Evolutionary conservation across 2,797 vertebrate species (phyloP).

Genomic region (Labeo calbasu): DNA sequence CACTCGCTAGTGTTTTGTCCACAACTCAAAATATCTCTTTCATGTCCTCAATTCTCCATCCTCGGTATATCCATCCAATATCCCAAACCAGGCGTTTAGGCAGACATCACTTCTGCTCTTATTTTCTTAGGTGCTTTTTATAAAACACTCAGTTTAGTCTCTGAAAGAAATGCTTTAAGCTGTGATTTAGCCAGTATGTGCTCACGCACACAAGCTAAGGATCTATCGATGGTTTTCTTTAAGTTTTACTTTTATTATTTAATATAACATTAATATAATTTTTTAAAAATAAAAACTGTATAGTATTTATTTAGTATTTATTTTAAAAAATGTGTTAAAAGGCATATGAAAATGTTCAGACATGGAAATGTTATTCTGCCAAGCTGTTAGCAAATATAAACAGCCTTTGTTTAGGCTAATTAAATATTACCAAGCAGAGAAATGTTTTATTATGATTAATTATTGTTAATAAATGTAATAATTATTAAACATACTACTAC

Average conservation of each 20-base stretch:
- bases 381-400: not conserved
- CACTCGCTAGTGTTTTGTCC: slow-evolving; percentile 34
- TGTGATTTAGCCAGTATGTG: not conserved
- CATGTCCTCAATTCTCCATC: slow-evolving; percentile 22
- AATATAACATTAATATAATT: not conserved
- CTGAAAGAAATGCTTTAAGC: not conserved
- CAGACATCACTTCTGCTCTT: slow-evolving; percentile 11
- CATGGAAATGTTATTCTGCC: not conserved
- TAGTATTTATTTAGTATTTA: no score
- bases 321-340: not conserved
- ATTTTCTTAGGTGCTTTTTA: slow-evolving; percentile 7
- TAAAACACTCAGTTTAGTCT: not conserved
- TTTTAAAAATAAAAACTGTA: no score
- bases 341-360: slow-evolving; percentile 1
- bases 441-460: not conserved
- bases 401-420: slow-evolving; percentile 1
- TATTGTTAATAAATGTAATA: not conserved
- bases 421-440: not conserved
- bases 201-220: not conserved
- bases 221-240: not conserved
- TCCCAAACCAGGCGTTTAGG: not conserved
- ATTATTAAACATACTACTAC: not conserved
- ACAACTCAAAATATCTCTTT: slow-evolving; percentile 17
- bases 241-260: not conserved
- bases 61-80: slow-evolving; percentile 24